These are phyloP conservation scores for Phrynocephalus guinanensis DNA, from an alignment of 2,797 vertebrate genomes.

Conservation along the genomic window DNA sequence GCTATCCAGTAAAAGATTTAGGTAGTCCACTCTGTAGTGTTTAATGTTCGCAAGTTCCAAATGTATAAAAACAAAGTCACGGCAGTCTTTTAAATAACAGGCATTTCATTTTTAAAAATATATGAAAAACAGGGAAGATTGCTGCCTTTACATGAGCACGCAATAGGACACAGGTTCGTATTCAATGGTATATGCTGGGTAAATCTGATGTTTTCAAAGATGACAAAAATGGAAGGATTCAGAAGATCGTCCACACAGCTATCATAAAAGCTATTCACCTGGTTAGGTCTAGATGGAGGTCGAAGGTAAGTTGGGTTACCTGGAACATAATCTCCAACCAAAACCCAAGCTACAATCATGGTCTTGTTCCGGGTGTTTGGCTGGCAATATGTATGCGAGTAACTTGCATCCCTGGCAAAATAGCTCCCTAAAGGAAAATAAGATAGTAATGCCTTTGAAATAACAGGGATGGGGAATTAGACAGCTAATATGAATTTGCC, in stretches of 20 bases:
- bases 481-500: background rate
- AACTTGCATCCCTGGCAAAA: conserved; percentile 83
- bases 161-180: conserved; percentile 66
- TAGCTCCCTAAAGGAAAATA: conserved; percentile 81
- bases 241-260: conserved; percentile 75
- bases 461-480: background rate
- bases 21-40: background rate
- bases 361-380: conserved; percentile 32
- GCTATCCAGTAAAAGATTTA: background rate
- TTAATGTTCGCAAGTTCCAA: background rate
- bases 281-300: conserved; percentile 72
- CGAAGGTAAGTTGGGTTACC: conserved; percentile 68
- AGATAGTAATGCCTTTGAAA: background rate
- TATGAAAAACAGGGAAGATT: background rate
- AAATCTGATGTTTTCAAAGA: conserved; percentile 88
- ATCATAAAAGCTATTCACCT: conserved; percentile 68
- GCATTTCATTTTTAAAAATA: background rate
- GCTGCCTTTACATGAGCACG: background rate
- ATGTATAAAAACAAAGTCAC: background rate
- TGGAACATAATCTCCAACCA: conserved; percentile 79
- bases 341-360: conserved; percentile 82
- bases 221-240: conserved; percentile 80
- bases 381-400: conserved; percentile 81
- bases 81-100: background rate
- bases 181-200: conserved; percentile 80